These are phyloP conservation scores for Neocrepidodera transversa DNA, from an alignment of 2,888 invertebrate genomes.

Conservation along the genomic window DNA sequence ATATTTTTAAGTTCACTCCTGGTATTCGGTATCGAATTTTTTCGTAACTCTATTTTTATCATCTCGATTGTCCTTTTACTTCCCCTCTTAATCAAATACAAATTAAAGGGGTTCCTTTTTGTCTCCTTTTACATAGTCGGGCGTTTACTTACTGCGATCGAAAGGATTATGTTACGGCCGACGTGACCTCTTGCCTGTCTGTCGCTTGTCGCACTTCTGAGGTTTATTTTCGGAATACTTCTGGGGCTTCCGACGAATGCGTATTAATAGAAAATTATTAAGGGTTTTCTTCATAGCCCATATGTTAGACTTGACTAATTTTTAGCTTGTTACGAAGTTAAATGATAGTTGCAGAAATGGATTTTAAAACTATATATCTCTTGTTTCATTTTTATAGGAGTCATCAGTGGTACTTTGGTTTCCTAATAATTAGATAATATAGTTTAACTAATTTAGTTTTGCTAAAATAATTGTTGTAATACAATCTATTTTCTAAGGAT, in stretches of 20 bases:
- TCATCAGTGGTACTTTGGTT: no score
- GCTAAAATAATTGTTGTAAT: no score
- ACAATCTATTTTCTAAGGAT: no score
- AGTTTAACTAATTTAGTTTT: no score
- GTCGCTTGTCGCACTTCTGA: conserved; percentile 15
- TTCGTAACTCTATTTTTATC: conserved; percentile 13
- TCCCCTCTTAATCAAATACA: conserved; percentile 30
- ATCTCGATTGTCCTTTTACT: neutral
- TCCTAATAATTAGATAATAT: no score
- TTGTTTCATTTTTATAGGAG: no score
- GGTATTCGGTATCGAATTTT: conserved; percentile 20
- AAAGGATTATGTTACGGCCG: conserved; percentile 25
- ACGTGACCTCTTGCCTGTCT: no score
- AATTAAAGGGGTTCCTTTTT: conserved; percentile 28
- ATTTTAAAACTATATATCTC: no score
- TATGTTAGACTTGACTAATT: no score
- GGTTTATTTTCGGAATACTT: conserved; percentile 18
- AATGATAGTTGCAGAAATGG: no score
- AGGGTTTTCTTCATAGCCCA: neutral
- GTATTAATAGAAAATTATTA: neutral
- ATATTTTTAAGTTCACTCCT: no score
- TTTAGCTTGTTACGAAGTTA: no score
- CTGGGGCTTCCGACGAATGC: neutral
- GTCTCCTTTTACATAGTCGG: conserved; percentile 11
- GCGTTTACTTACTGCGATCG: conserved; percentile 16